Base-by-base conservation (phyloP, 1,140 invertebrate species). In the Penaeus japonicus region DNA sequence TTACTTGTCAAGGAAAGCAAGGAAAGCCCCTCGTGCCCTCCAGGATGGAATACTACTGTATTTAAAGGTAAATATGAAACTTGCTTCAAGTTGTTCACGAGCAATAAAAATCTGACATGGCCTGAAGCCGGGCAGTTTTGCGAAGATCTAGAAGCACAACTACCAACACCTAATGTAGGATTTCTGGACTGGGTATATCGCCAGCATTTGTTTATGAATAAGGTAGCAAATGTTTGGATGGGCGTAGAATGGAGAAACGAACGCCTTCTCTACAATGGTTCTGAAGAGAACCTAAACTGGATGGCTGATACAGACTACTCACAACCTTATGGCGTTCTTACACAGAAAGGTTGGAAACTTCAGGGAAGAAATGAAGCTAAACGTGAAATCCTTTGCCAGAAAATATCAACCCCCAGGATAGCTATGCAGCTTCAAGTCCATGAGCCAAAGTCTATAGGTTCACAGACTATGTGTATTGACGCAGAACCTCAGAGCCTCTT, bases 171-270 rank as follows among this genome's bases (percentile, higher is more conserved):
- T 5, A 82, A 78, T 27, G 57, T 85, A 3, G 89, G 89, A 20
- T 90, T 90, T 57, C 57, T 89, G 39, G 84, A 90, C 77, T 90
- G 73, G 82, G 73, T 90, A 20, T 90, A 88, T 55, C 79, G 86
- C 15, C 59, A 83, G 65, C 27, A 89, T 35, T 70, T 85, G 12
- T 73, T 30, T 18, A 4, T 22, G 24, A 57, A 39, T n/a, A 59
- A 39, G 2, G 70, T 80, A 10, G 5, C 5, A n/a, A 53, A 39
- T 35, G 73, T 82, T n/a, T 90, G 87, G 84, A 90, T 90, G 86
- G 65, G 54, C 4, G 65, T 62, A 22, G 57, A 85, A 53, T 47
- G 55, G 62, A 75, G 53, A 7, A 79, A 39, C 12, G 86, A 83
- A 47, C 59, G 86, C 10, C 20, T 87, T 10, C 27, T 75, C 20